Evolutionary conservation across 2,113 vertebrate species (phyloP), one percentile per base, ranked within the genome.

Genomic region (Myrmophylax atrothorax): DNA sequence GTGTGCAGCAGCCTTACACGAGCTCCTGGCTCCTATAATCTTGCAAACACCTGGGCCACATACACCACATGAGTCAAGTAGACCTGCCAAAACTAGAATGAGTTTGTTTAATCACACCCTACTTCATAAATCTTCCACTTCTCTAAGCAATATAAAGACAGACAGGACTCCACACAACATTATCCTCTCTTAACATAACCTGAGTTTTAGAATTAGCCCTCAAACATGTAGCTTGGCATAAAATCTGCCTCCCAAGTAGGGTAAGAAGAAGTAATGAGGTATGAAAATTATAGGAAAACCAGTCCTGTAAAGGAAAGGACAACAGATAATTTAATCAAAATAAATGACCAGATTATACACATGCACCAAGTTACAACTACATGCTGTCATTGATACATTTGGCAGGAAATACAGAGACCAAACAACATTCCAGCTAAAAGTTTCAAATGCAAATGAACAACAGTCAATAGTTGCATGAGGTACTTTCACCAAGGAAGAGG

Each of bases 41-140:
- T 80, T 85, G 66, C 37, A 63, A 40, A 38, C 2, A 2, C 25
- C 56, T 50, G 60, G 22, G 28, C 93, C 56, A 70, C 19, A n/a
- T 63, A 15, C 22, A 2, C 31, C 12, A 18, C 0, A 0, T 1
- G 26, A 35, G 52, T 13, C 40, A 64, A 74, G 35, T 14, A 66
- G 29, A 58, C 22, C 78, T 68, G 33, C 47, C 52, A 78, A 44
- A 88, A 47, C 6, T 13, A 9, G 28, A 29, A 52, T 8, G 25
- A 58, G 17, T 29, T 80, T 66, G 20, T 53, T 91, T 81, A 26
- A 46, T 78, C 46, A 38, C 19, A 28, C 4, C 24, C 18, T 53
- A 1, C 50, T 77, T 58, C 55, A 5, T n/a, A 24, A 19, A 20
- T 35, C n/a, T 58, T 92, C 22, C 37, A 19, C 31, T 46, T 9